Base-by-base conservation (phyloP, 2,113 vertebrate species). In the Mugil cephalus region DNA sequence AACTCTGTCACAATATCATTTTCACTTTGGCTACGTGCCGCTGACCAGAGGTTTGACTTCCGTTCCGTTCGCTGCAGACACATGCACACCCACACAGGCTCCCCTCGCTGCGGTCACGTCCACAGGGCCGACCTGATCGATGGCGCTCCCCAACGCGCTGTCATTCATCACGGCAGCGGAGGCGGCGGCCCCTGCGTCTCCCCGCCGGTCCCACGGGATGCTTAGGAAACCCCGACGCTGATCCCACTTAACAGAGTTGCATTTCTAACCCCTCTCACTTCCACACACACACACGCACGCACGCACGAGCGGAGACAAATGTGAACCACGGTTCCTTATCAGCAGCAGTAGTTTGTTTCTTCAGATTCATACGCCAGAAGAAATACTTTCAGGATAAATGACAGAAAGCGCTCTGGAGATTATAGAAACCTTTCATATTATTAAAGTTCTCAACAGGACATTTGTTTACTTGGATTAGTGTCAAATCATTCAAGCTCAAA, bases 1-100 rank as follows among this genome's bases (percentile, higher is more conserved):
- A 64, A 53, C 62, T 76, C 67, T 45, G 68, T 71, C 74, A 74
- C 73, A 79, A 66, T 77, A 82, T 80, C 62, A 35, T 48, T 83
- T 88, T 81, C 74, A 71, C 77, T 66, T 60, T 74, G 69, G 84
- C 63, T 60, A 14, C 48, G 30, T 21, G 66, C 72, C 19, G 7
- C 54, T 60, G 66, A 82, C 58, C 86, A 67, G 61, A 63, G 45
- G 53, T 55, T 62, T 50, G 50, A 77, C 84, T 80, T n/a, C 39
- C 19, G 24, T 69, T 60, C 68, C 50, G 36, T 61, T 14, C 50
- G 8, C 74, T 47, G 17, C 9, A 8, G 14, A 10, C 10, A 4
- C 21, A 8, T 24, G 30, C 55, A 47, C 13, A 15, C 43, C 46
- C 19, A 58, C 7, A n/a, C 50, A 14, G 1, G 4, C 69, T 36